Evolutionary conservation across 2,113 vertebrate genomes (phyloP), one percentile per base, ranked within the genome.

Genomic region (Sander lucioperca): DNA sequence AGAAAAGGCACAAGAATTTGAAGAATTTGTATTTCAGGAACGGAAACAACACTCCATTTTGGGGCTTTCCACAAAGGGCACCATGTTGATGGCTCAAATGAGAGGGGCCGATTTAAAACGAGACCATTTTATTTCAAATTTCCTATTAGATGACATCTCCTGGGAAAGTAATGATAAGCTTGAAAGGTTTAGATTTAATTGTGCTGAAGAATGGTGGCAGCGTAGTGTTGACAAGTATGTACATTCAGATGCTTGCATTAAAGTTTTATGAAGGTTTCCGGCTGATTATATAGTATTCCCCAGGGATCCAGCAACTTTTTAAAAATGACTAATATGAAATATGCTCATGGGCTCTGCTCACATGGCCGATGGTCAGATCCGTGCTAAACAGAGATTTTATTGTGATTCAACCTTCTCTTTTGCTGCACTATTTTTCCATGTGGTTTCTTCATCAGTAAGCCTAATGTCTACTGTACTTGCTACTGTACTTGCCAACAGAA

Each of bases 251-350:
- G 69, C 84, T 81, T 84, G 79, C 67, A 78, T 86, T 83, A 66
- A 87, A 70, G 8, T 88, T 83, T 83, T 57, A 88, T 89, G 81
- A 90, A 90, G 75, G 89, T 88, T 87, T 79, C 70, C 45, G 54
- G 65, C 77, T 78, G 77, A 90, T 90, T 83, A 89, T 85, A 75
- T 80, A 73, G 33, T 27, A 75, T 11, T 2, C 77, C 33, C 74
- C 53, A 11, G 85, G 67, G 70, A 89, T 74, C 21, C 6, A 56
- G 39, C n/a, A 75, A 84, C 47, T 82, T 87, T 54, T 87, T 83
- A 61, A 57, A 43, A 11, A 43, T 2, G 51, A 70, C 71, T 54
- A 54, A 64, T 77, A 53, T 66, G 50, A 89, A 70, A 84, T 77
- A 77, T 69, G 45, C 63, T 84, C 27, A 50, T 74, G 54, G 61